Evolutionary conservation across 2,113 vertebrate genomes (phyloP), one percentile per base, ranked within the genome.

Genomic region (Elaphurus davidianus): DNA sequence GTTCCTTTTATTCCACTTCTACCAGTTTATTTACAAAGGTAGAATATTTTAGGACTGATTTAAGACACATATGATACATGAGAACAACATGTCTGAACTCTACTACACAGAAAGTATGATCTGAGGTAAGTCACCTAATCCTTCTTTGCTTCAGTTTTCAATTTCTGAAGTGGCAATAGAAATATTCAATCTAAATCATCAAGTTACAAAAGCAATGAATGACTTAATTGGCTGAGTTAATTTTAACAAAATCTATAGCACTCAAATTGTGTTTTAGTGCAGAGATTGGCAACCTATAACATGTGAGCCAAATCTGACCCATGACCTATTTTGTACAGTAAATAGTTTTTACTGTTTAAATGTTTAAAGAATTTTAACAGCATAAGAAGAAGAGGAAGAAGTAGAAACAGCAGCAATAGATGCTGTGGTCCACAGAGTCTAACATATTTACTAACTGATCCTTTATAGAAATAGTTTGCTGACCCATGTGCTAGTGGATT

Each of bases 71-170:
- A 85, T 47, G 28, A 82, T 71, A 43, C 21, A 1, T 95, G 19
- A 94, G 8, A 93, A 40, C 62, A 86, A 76, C 52, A 94, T 67
- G 36, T 79, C 12, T 71, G 59, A 90, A 33, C 27, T 67, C 16
- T 50, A 74, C 36, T 40, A 76, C 17, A 28, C 57, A 94, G 54
- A 95, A 30, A 81, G 14, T 84, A 52, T 54, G n/a, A 67, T 60
- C 60, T 82, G 59, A 57, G 19, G 16, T 50, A 93, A 92, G 17
- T 84, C 78, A 50, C 30, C 52, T 90, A 57, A 91, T 81, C 47
- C 89, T 95, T 94, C 89, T 97, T 59, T 36, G 90, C 94, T 78
- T 98, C 86, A 2, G 86, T 98, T 95, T 60, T 71, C 87, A 97
- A 27, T 85, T 60, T 85, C 90, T 92, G 79, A 98, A 98, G 71